Evolutionary conservation across 2,888 invertebrate species (phyloP).

Genomic region (Meiosimyza decipiens): DNA sequence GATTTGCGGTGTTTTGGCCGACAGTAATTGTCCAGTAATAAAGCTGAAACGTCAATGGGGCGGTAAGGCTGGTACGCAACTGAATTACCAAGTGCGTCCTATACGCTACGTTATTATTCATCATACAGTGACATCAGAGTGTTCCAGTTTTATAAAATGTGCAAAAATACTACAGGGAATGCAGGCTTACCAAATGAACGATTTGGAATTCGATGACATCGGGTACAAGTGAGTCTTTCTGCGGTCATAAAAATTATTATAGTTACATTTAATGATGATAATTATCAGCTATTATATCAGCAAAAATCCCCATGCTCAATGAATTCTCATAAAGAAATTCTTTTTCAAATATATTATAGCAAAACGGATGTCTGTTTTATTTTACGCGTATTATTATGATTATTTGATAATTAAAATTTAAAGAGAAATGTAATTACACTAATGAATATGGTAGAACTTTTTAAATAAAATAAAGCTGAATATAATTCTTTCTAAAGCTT

Average conservation of each 20-base stretch:
- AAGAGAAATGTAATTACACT: not conserved
- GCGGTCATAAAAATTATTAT: not conserved
- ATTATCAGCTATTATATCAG: not conserved
- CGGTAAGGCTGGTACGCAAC: slow-evolving; percentile 66
- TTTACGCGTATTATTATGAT: not conserved
- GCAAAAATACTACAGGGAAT: slow-evolving; percentile 67
- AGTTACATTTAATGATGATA: too few species aligned
- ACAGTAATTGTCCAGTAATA: slow-evolving; percentile 68
- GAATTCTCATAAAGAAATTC: not conserved
- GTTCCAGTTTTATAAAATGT: slow-evolving; percentile 67
- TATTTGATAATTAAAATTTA: not conserved
- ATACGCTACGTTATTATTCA: slow-evolving; percentile 71
- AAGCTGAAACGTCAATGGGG: slow-evolving; percentile 73
- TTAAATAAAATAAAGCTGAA: too few species aligned
- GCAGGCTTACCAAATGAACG: slow-evolving; percentile 70
- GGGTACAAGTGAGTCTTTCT: slow-evolving; percentile 68
- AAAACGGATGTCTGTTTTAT: not conserved
- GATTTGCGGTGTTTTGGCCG: slow-evolving; percentile 8
- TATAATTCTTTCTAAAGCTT: slow-evolving; percentile 66
- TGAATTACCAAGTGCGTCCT: slow-evolving; percentile 72
- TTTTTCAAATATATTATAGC: not conserved
- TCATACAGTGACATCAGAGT: slow-evolving; percentile 70
- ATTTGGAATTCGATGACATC: slow-evolving; percentile 69
- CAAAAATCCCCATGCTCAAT: not conserved
- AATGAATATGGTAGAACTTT: not conserved